Conservation (phyloP, 2,797 vertebrate species). For the Scolopax rusticola region DNA sequence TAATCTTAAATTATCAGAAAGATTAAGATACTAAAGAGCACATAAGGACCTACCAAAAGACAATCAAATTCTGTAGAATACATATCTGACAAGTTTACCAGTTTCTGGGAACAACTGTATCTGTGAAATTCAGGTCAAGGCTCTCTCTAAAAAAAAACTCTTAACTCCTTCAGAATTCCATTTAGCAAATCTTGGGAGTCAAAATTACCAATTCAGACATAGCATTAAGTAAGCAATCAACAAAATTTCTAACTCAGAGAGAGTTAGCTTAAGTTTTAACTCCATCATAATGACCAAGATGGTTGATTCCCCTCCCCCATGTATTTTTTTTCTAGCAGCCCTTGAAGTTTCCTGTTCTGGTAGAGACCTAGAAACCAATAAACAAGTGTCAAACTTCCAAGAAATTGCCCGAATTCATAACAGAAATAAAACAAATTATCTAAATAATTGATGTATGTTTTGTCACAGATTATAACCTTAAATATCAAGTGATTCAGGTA, state of each 20-base stretch:
- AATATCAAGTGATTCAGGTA: not conserved
- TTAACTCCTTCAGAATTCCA: not conserved
- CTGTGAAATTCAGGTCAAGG: not conserved
- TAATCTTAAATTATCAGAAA: not conserved
- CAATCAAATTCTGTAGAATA: not conserved
- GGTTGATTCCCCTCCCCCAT: not conserved
- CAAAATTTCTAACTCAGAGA: not conserved
- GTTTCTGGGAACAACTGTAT: not conserved
- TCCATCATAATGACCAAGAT: not conserved
- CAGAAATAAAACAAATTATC: not conserved
- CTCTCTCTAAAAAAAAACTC: not conserved
- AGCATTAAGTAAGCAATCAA: not conserved
- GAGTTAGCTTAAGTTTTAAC: not conserved
- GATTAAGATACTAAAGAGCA: not conserved
- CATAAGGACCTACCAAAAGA: not conserved
- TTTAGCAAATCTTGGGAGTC: not conserved
- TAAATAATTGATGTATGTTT: not conserved
- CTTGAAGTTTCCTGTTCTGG: not conserved
- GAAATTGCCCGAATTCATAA: not conserved
- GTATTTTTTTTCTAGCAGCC: not conserved
- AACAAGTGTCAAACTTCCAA: not conserved
- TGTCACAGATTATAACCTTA: not conserved
- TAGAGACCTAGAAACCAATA: not conserved
- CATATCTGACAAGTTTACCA: not conserved
- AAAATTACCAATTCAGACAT: not conserved